Base-by-base conservation (phyloP, 92 coral and sea anemone genomes). In the Virgularia gustaviana region DNA sequence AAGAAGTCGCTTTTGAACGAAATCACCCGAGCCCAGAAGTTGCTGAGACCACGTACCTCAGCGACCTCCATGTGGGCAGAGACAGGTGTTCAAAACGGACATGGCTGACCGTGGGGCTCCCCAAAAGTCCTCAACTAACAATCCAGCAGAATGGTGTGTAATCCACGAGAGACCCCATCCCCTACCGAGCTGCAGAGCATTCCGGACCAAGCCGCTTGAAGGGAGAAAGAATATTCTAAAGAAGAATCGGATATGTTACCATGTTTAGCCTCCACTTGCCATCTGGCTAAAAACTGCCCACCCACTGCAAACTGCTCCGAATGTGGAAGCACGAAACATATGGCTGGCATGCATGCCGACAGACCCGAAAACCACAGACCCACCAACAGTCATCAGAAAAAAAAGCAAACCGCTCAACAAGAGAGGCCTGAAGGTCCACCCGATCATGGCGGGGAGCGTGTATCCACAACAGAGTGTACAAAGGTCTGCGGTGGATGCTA, bases 11-110 rank as follows among this genome's bases (percentile, higher is more conserved):
- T 19, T 43, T 36, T 37, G 83, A 85, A 34, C 36, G 71, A 16
- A 85, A 85, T 49, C 78, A 80, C 55, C 88, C 82, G 1, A 73
- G 66, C 29, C 74, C 80, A 22, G 9, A 44, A 23, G 41, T 42
- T 56, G 2, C 22, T 49, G 54, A 15, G 13, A 24, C 24, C 30
- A 19, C 6, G n/a, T 16, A n/a, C 54, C 13, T 0, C 45, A 54
- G 45, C 39, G 23, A 33, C 64, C 52, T 24, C 29, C 0, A 6
- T 35, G 18, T 4, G 12, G 35, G 19, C 68, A 31, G 58, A 72
- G 42, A 31, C 66, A 6, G 41, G 28, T 52, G 27, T 52, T 36
- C 51, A 72, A 13, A 35, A 72, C 8, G 2, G 34, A 23, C 13
- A 23, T 15, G 53, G 55, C n/a, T n/a, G 1, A 9, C 15, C 65